These are phyloP conservation scores for Procambarus virginalis DNA, from an alignment of 1,140 invertebrate species.

Conservation along the genomic window DNA sequence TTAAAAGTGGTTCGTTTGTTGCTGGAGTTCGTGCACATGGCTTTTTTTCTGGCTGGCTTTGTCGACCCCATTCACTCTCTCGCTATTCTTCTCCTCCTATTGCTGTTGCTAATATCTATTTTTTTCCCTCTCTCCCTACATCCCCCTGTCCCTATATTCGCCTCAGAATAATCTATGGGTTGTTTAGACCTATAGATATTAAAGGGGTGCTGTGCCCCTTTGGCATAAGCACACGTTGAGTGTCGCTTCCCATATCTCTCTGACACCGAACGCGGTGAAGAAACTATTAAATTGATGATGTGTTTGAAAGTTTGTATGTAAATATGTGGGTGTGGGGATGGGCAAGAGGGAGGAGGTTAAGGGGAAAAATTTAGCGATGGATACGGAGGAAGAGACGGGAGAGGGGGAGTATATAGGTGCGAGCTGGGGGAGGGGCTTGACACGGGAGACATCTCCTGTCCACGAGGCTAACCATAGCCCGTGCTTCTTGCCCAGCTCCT, in stretches of 20 bases:
- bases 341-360: too few relatives aligned
- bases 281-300: neutral
- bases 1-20: too few relatives aligned
- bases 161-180: neutral
- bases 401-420: too few relatives aligned
- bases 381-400: too few relatives aligned
- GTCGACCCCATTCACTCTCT: too few relatives aligned
- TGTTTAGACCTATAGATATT: conserved; percentile 43
- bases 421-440: too few relatives aligned
- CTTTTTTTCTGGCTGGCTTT: too few relatives aligned
- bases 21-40: too few relatives aligned
- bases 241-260: neutral
- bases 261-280: neutral
- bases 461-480: too few relatives aligned
- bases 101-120: neutral
- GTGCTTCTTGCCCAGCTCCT: too few relatives aligned
- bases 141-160: conserved; percentile 4
- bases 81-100: neutral
- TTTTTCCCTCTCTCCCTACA: conserved; percentile 22
- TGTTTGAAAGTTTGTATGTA: conserved; percentile 7
- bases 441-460: too few relatives aligned
- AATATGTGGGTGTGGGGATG: neutral
- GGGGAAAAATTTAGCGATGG: too few relatives aligned
- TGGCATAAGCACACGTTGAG: conserved; percentile 13
- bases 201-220: neutral